A percentile compares a stretch with the other conserved stretches of the same genome.
phyloP scores from a whole-genome alignment of 2,113 vertebrate species.

The Mormyrus lacerda region DNA sequence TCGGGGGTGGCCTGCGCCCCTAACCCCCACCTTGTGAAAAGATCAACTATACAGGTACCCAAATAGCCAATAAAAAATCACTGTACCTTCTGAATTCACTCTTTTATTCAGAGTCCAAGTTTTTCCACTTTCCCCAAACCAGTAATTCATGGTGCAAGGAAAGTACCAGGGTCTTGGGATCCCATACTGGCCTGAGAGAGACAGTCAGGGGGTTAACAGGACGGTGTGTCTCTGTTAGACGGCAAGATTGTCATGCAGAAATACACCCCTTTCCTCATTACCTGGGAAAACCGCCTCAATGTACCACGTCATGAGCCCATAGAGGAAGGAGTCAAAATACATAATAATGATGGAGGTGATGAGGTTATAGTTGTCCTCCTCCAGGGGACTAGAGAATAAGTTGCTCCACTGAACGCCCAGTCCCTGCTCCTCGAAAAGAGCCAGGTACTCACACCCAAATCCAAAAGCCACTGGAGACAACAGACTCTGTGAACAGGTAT shows the following conservation, averaged over 20 bases:
- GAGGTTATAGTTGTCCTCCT: slow-evolving; percentile 82
- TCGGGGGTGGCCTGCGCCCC: background rate
- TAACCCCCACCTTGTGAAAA: background rate
- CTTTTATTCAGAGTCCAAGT: slow-evolving; percentile 55
- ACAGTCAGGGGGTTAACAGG: slow-evolving; percentile 15
- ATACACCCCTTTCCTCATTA: slow-evolving; percentile 32
- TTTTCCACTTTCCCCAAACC: slow-evolving; percentile 76
- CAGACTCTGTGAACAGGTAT: slow-evolving; percentile 67
- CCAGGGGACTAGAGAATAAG: slow-evolving; percentile 76
- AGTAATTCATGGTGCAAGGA: slow-evolving; percentile 86
- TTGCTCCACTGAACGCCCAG: slow-evolving; percentile 91
- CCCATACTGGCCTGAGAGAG: slow-evolving; percentile 81
- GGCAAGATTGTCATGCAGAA: background rate
- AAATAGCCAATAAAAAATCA: background rate
- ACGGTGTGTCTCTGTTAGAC: background rate
- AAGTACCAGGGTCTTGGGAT: slow-evolving; percentile 94
- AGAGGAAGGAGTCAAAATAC: slow-evolving; percentile 83
- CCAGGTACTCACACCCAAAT: slow-evolving; percentile 93
- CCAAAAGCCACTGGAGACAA: slow-evolving; percentile 94
- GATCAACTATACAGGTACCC: background rate
- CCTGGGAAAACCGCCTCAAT: slow-evolving; percentile 94
- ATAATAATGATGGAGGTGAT: slow-evolving; percentile 77
- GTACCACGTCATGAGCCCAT: slow-evolving; percentile 92
- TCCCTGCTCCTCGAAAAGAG: slow-evolving; percentile 91
- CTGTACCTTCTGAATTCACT: slow-evolving; percentile 67